Conservation (phyloP, 2,888 invertebrate genomes). For the Dorcus hopei region DNA sequence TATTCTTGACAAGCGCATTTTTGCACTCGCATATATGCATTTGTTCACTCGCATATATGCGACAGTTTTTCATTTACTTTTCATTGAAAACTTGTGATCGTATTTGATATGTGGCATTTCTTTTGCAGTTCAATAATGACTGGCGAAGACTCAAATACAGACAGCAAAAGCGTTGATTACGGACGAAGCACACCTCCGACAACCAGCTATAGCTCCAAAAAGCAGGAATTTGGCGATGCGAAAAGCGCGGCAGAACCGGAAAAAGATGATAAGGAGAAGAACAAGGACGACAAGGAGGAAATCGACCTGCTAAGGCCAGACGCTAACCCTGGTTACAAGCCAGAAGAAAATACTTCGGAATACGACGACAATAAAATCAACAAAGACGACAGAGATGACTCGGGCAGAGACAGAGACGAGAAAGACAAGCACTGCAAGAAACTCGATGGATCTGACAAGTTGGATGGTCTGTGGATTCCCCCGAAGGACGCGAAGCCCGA, state of each 20-base stretch:
- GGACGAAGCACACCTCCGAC: constrained; percentile 32
- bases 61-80: too few relatives aligned
- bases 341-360: constrained; percentile 7
- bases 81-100: too few relatives aligned
- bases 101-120: constrained; percentile 3
- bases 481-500: constrained; percentile 14
- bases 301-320: constrained; percentile 17
- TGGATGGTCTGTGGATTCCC: constrained; percentile 21
- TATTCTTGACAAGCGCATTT: too few relatives aligned
- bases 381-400: not conserved
- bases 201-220: constrained; percentile 24
- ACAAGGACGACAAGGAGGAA: constrained; percentile 22
- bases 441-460: constrained; percentile 10
- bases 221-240: constrained; percentile 5
- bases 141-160: constrained; percentile 32
- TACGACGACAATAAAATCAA: constrained; percentile 16
- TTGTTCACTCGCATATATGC: too few relatives aligned
- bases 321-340: constrained; percentile 23
- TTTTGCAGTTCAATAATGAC: constrained; percentile 39
- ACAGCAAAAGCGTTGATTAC: constrained; percentile 26
- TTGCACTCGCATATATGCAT: too few relatives aligned
- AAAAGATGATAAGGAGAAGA: constrained; percentile 19
- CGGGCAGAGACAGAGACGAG: constrained; percentile 9
- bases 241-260: constrained; percentile 18
- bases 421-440: constrained; percentile 15